A percentile compares a stretch with the other conserved stretches of the same genome.
These are phyloP conservation scores for Meandrusa payeni DNA, from an alignment of 2,888 invertebrate species.

Conservation along the genomic window DNA sequence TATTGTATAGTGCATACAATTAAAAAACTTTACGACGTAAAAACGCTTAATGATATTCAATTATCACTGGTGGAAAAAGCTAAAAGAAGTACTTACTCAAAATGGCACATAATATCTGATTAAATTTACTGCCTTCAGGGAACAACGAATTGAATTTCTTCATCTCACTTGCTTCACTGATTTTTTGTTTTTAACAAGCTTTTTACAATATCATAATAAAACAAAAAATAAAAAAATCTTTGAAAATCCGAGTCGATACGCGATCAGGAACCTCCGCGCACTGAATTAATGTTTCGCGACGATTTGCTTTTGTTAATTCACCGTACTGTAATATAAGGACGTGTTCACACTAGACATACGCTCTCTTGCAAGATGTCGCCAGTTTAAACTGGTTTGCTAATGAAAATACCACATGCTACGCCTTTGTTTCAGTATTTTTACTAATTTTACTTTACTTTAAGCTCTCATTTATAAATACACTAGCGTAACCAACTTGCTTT, in stretches of 20 bases:
- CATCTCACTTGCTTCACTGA: slow-evolving; percentile 3
- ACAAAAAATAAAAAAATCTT: neutral
- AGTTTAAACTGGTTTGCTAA: no score
- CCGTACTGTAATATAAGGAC: neutral
- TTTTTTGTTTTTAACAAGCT: neutral
- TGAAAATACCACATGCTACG: no score
- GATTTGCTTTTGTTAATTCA: slow-evolving; percentile 3
- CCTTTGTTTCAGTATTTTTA: no score
- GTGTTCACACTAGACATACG: neutral
- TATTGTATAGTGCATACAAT: no score
- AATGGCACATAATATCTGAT: slow-evolving; percentile 24
- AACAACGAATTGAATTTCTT: slow-evolving; percentile 15
- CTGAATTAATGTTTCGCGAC: slow-evolving; percentile 6
- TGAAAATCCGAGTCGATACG: neutral
- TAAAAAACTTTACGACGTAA: no score
- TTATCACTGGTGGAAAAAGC: neutral
- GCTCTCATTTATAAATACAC: no score
- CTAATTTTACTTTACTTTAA: no score
- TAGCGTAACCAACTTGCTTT: no score
- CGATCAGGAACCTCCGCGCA: neutral
- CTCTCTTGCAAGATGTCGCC: no score
- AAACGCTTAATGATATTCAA: no score
- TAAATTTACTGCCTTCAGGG: slow-evolving; percentile 25
- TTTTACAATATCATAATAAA: neutral
- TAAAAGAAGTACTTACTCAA: slow-evolving; percentile 18